These are phyloP conservation scores for Lithosia quadra DNA, from an alignment of 2,888 invertebrate genomes.

Conservation along the genomic window DNA sequence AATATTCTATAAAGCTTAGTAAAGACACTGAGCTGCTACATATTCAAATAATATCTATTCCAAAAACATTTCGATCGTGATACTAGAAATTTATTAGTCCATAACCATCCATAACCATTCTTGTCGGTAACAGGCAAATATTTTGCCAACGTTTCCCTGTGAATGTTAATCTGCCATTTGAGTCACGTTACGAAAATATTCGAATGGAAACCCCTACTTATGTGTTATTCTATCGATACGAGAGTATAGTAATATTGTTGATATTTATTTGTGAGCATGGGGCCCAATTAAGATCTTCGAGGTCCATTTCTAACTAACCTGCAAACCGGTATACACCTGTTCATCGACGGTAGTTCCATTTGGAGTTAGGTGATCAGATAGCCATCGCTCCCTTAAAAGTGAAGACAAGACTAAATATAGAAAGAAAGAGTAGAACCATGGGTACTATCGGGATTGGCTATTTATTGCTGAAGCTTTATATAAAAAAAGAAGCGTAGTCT, in stretches of 20 bases:
- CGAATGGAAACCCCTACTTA: not conserved
- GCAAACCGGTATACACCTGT: no score
- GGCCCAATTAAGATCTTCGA: not conserved
- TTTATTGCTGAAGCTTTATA: no score
- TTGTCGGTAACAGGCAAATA: slow-evolving; percentile 21
- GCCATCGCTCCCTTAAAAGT: no score
- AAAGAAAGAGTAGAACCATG: no score
- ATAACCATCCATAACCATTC: slow-evolving; percentile 17
- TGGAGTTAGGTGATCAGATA: no score
- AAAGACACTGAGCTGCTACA: slow-evolving; percentile 24
- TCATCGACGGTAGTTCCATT: no score
- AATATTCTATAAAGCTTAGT: slow-evolving; percentile 24
- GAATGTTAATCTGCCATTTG: slow-evolving; percentile 25
- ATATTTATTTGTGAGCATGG: not conserved
- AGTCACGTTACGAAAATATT: slow-evolving; percentile 26
- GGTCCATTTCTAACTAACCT: no score
- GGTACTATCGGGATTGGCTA: no score
- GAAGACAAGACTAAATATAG: no score
- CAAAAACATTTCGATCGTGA: slow-evolving; percentile 30
- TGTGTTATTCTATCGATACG: not conserved
- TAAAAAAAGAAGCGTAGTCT: no score
- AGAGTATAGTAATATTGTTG: not conserved
- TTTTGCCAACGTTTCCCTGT: slow-evolving; percentile 20
- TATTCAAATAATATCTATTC: slow-evolving; percentile 38
- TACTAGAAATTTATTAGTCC: slow-evolving; percentile 35